Conservation (phyloP, 2,113 vertebrate genomes). For the Caloenas nicobarica region DNA sequence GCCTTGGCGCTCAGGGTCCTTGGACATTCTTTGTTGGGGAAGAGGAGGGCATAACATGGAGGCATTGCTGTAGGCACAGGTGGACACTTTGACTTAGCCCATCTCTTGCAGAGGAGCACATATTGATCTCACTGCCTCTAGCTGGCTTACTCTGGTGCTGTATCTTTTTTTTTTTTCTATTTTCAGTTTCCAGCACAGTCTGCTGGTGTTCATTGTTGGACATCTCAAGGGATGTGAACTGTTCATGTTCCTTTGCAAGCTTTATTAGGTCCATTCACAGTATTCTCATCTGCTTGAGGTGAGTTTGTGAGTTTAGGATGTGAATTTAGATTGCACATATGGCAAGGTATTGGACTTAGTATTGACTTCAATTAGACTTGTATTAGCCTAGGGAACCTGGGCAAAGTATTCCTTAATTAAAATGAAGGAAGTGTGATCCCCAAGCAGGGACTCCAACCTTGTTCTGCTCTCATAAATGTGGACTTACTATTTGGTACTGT, state of each 20-base stretch:
- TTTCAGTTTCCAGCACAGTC: neutral
- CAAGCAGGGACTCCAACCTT: neutral
- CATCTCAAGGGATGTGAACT: neutral
- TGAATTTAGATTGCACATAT: neutral
- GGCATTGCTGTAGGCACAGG: neutral
- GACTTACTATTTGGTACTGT: neutral
- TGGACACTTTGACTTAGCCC: neutral
- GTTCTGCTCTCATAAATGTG: neutral
- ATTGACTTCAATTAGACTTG: slow-evolving; percentile 46
- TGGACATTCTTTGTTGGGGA: neutral
- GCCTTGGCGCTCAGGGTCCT: accelerated
- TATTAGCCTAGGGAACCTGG: neutral
- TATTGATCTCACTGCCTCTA: neutral
- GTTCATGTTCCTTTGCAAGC: neutral
- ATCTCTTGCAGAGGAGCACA: neutral
- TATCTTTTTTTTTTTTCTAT: neutral
- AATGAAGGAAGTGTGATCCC: slow-evolving; percentile 4
- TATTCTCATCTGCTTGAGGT: neutral
- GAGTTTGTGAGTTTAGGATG: neutral
- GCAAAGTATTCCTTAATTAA: slow-evolving; percentile 46
- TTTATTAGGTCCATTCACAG: neutral
- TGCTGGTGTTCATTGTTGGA: neutral
- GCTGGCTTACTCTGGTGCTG: neutral
- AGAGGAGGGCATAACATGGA: neutral
- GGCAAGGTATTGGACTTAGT: neutral